Evolutionary conservation across 1,140 invertebrate species (phyloP).

Genomic region (Macrobrachium nipponense): DNA sequence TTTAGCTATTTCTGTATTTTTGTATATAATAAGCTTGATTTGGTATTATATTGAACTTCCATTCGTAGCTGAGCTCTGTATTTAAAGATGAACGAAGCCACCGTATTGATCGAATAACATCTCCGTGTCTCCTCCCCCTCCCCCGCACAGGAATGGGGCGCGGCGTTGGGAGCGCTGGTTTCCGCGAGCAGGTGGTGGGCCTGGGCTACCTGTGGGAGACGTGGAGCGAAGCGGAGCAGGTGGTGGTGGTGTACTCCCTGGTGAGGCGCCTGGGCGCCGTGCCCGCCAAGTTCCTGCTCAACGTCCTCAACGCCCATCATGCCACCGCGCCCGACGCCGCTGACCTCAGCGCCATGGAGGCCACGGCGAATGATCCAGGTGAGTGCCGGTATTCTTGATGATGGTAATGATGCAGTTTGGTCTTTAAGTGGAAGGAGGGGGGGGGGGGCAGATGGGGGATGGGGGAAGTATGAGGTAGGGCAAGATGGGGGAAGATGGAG

Average conservation of each 20-base stretch:
- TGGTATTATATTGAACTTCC: too few species aligned
- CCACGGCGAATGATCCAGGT: conserved; percentile 51
- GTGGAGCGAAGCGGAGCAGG: conserved; percentile 55
- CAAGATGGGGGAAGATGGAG: background rate
- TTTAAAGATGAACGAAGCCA: background rate
- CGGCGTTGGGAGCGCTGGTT: conserved; percentile 47
- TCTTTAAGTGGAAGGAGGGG: background rate
- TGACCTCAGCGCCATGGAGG: conserved; percentile 43
- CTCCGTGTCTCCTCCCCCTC: background rate
- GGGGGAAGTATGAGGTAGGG: background rate
- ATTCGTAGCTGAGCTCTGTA: too few species aligned
- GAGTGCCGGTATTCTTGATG: background rate
- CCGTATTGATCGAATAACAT: background rate
- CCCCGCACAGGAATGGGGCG: conserved; percentile 37
- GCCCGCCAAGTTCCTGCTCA: conserved; percentile 48
- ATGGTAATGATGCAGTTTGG: too few species aligned
- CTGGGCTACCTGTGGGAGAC: conserved; percentile 52
- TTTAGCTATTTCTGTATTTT: too few species aligned
- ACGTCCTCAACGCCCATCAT: conserved; percentile 39
- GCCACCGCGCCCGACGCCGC: conserved; percentile 38
- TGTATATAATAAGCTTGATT: too few species aligned
- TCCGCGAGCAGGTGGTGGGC: conserved; percentile 53
- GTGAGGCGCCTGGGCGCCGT: conserved; percentile 34
- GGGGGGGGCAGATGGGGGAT: background rate
- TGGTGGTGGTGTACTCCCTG: conserved; percentile 57